A percentile compares a stretch with the other conserved stretches of the same genome.
Conservation (phyloP, 2,113 vertebrate species). For the Silurus asotus region DNA sequence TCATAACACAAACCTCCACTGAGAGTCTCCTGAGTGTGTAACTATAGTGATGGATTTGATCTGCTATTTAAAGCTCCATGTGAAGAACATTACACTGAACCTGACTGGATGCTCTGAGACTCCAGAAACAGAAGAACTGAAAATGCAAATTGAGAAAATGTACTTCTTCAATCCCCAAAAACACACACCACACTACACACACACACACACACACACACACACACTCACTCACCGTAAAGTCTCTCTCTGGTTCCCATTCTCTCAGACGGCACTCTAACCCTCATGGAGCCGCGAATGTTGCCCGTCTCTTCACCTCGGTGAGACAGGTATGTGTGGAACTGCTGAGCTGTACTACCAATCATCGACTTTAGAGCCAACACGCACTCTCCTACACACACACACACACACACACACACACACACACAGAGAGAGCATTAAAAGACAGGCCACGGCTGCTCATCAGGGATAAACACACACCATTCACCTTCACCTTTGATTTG, state of each 20-base stretch:
- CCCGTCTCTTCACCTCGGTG: conserved; percentile 94
- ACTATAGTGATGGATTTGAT: neutral
- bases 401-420: conserved; percentile 62
- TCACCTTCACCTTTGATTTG: too few species aligned
- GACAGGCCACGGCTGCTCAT: too few species aligned
- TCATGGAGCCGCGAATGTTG: conserved; percentile 95
- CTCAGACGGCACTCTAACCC: conserved; percentile 89
- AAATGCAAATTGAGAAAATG: neutral
- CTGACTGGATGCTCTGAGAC: neutral
- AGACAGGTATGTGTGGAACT: conserved; percentile 94
- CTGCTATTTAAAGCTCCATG: neutral
- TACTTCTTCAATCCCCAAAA: neutral
- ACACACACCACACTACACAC: neutral
- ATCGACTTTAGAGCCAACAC: conserved; percentile 95
- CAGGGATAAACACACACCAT: too few species aligned
- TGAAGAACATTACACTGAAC: neutral
- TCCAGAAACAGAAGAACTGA: neutral
- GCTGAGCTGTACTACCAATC: conserved; percentile 95
- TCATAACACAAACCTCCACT: too few species aligned
- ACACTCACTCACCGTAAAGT: conserved; percentile 79
- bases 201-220: neutral
- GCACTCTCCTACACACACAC: conserved; percentile 81
- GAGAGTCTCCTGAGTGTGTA: too few species aligned
- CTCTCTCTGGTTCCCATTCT: conserved; percentile 91
- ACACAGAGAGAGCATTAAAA: too few species aligned